Conservation (phyloP, 2,888 invertebrate genomes). For the Morpho achilles region DNA sequence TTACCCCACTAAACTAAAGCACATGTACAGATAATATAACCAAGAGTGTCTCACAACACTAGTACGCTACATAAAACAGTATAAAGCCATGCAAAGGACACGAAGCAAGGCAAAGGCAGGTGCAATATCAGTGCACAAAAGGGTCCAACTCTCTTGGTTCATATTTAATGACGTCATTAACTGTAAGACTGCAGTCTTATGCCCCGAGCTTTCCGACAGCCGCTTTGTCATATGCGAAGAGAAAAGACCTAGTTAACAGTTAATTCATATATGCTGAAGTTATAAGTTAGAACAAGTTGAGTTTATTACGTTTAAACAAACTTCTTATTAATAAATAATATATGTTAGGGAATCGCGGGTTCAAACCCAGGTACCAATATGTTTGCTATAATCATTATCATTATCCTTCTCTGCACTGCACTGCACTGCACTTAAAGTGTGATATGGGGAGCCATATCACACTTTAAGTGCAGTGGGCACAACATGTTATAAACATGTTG, state of each 20-base stretch:
- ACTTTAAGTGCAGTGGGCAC: no score
- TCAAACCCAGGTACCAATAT: no score
- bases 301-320: no score
- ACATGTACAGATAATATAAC: constrained; percentile 3
- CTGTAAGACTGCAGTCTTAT: constrained; percentile 52
- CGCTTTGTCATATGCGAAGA: constrained; percentile 39
- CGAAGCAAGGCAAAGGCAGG: constrained; percentile 17
- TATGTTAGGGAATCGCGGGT: no score
- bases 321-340: no score
- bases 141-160: constrained; percentile 42
- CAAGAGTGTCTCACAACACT: not conserved
- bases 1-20: not conserved
- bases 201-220: constrained; percentile 40
- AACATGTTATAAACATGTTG: no score
- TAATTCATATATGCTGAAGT: not conserved
- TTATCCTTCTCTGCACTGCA: no score
- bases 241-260: constrained; percentile 18
- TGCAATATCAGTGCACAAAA: constrained; percentile 38
- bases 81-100: constrained; percentile 21
- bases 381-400: no score
- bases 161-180: constrained; percentile 78
- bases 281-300: not conserved
- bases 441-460: no score
- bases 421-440: no score
- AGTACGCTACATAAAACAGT: constrained; percentile 11